Percentiles rank a stretch among this genome's conserved stretches.
Conservation (phyloP, 2,888 invertebrate genomes). For the Argyresthia goedartella region DNA sequence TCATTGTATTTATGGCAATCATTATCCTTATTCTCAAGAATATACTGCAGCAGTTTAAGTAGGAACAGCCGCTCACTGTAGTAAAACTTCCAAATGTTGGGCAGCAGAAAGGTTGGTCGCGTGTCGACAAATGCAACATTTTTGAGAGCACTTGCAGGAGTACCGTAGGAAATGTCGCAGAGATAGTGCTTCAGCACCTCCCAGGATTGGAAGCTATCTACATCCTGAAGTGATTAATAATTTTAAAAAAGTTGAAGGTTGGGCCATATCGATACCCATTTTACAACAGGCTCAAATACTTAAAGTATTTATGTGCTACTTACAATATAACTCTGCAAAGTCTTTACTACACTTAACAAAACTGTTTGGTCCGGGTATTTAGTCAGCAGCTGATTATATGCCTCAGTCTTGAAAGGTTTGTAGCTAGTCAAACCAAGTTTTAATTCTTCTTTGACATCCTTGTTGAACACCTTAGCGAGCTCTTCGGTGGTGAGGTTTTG, state of each 20-base stretch:
- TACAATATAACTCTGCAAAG: slow-evolving; percentile 61
- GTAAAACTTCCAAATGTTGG: slow-evolving; percentile 81
- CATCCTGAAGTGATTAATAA: slow-evolving; percentile 56
- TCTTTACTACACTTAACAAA: slow-evolving; percentile 65
- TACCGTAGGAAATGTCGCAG: slow-evolving; percentile 80
- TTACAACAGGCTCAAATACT: too few relatives aligned
- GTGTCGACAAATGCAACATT: slow-evolving; percentile 72
- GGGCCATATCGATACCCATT: too few relatives aligned
- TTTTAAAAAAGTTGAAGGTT: not conserved
- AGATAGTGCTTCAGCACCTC: slow-evolving; percentile 80
- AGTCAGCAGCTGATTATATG: slow-evolving; percentile 60
- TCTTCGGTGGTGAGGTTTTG: slow-evolving; percentile 43
- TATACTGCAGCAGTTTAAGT: slow-evolving; percentile 77
- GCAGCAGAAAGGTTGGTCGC: slow-evolving; percentile 65
- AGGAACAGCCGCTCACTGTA: slow-evolving; percentile 79
- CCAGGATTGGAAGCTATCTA: slow-evolving; percentile 79
- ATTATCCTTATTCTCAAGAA: slow-evolving; percentile 72
- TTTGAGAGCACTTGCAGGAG: slow-evolving; percentile 70
- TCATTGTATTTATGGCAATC: slow-evolving; percentile 70
- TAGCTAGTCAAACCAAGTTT: slow-evolving; percentile 70
- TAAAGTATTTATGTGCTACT: too few relatives aligned
- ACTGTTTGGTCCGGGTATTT: slow-evolving; percentile 67
- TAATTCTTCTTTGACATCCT: slow-evolving; percentile 67
- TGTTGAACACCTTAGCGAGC: slow-evolving; percentile 44
- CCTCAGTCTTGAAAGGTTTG: slow-evolving; percentile 60